Conservation (phyloP, 2,797 vertebrate genomes). For the Sebastes matsubarae region DNA sequence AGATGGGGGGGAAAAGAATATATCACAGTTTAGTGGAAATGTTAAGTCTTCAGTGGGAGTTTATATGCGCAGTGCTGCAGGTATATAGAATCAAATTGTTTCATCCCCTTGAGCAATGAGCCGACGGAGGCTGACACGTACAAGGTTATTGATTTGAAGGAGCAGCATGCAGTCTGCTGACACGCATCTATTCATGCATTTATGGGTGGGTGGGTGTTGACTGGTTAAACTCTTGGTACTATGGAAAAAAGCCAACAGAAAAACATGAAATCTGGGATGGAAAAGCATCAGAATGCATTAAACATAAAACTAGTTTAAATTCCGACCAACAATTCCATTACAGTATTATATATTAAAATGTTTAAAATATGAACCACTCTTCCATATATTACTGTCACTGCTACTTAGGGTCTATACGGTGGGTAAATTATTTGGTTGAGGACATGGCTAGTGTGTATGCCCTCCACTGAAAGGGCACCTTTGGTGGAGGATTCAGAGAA, state of each 20-base stretch:
- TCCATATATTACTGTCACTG: background rate
- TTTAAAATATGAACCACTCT: background rate
- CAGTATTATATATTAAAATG: background rate
- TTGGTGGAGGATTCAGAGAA: slow-evolving; percentile 34
- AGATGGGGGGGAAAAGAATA: background rate
- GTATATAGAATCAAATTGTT: background rate
- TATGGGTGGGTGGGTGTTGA: background rate
- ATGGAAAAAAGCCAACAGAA: background rate
- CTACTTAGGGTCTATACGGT: background rate
- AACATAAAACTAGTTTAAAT: background rate
- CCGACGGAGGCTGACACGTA: background rate
- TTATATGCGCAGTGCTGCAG: background rate
- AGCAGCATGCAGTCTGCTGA: background rate
- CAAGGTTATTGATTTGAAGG: slow-evolving; percentile 2
- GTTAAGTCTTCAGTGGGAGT: background rate
- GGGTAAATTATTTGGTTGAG: background rate
- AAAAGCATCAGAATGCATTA: background rate
- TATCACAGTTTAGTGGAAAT: background rate
- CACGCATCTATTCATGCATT: background rate
- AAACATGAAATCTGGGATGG: background rate
- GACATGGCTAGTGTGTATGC: background rate
- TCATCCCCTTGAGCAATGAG: background rate
- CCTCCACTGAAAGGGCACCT: slow-evolving; percentile 25
- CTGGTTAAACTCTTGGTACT: background rate
- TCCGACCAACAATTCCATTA: background rate